Evolutionary conservation across 2,113 vertebrate species (phyloP), one percentile per base, ranked within the genome.

Genomic region (Clupea harengus): DNA sequence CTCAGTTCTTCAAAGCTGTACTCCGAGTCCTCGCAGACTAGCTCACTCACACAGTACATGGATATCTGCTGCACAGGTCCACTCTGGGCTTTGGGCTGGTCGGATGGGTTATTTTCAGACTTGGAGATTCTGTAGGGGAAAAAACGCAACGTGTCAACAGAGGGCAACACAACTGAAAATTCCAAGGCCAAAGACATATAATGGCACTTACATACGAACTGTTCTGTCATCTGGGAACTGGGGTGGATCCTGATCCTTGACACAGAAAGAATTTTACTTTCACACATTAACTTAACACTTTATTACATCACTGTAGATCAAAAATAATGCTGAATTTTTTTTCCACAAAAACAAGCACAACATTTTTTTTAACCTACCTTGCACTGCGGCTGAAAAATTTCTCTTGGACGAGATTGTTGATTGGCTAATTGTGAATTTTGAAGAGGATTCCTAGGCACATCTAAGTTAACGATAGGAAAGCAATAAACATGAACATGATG

Each of bases 1-100:
- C 97, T 88, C 32, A 96, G 91, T 90, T 98, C 97, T 91, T 98
- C 97, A 18, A 98, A 97, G 52, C 94, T 95, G 15, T 96, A 83
- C 85, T 98, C 97, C 0, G 95, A 94, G 0, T 93, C 95, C 4
- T 94, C 94, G 54, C 91, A 94, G 17, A 91, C 47, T 0, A 98
- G 94, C 2, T 93, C 93, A 0, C 94, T 92, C 85, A 90, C 94
- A 50, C 90, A 90, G 88, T 97, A 98, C 93, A 93, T 94, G 0
- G 94, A 88, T 32, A 96, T 89, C 2, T 88, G 90, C 86, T 60
- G 82, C 9, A 82, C 22, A 0, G 75, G 0, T 25, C 5, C n/a
- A 0, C 85, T 2, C 25, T 45, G 39, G 6, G 85, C 85, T 0
- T 18, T 17, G 0, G 88, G 18, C 1, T 45, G 17, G 0, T 84